Base-by-base conservation (phyloP, 2,888 invertebrate genomes). In the Pollenia labialis region DNA sequence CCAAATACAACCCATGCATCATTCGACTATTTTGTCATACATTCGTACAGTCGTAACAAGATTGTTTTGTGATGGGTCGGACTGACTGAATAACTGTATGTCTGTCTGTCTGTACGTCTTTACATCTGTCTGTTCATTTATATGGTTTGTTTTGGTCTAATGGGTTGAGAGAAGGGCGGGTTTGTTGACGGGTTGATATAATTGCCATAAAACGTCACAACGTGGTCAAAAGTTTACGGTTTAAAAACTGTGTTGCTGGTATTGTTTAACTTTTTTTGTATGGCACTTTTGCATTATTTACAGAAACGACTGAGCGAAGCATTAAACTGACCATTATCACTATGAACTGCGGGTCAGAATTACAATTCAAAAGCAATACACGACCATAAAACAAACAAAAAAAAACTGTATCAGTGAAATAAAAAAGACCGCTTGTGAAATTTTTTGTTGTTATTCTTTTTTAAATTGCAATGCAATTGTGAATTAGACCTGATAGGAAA, bases 311-410 rank as follows among this genome's bases (percentile, higher is more conserved):
- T 32, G 46, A 74, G 52, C 44, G 14, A 16, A 62, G 44, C 62
- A 81, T 23, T 44, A 72, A 84, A 72, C 76, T 83, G 83, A 77
- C 83, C 86, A 72, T 76, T 72, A 66, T 80, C 80, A 87, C 52
- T 58, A 16, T 72, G 71, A 87, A 81, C 76, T 83, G 72, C 54
- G 77, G 83, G 81, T 69, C 54, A 23, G 23, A 54, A 69, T 40
- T 48, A 66, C 64, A 48, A 66, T 69, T 11, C 52, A 46, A 68
- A 44, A 42, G 48, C 46, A 72, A 81, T 56, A 16, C 54, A 18
- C 46, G n/a, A 8, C 46, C 23, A 74, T 23, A 56, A 46, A 50
- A 72, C 3, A 0, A 48, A 79, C 12, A 52, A 42, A 40, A 44
- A 44, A 12, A 48, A 58, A 58, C 0, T 44, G 9, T 23, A 64